Evolutionary conservation across 2,888 invertebrate species (phyloP), one percentile per base, ranked within the genome.

Genomic region (Syrphus vitripennis): DNA sequence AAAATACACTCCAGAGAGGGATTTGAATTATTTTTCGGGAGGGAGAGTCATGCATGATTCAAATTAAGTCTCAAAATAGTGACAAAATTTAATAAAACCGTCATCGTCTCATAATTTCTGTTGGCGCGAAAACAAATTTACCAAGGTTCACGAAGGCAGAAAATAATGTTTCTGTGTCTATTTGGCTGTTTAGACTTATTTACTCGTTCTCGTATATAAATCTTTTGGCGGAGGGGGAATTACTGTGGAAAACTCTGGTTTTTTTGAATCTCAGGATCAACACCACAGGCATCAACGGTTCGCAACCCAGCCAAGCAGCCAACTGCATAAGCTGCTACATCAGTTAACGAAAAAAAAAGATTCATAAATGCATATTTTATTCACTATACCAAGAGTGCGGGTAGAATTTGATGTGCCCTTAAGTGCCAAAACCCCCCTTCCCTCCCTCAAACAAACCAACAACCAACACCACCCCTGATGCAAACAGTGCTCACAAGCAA

Each of bases 201-300:
- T 16, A 5, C 37, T 37, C 14, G 4, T n/a, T n/a, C 12, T 34
- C 0, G 1, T 34, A 3, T 34, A 12, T 4, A 6, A 12, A 21
- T 26, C n/a, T 29, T 29, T 12, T 55, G 55, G 16, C 29, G 5
- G 1, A 29, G 6, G 24, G 1, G 7, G 3, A 50, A 10, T 29
- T 53, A 10, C 16, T 55, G 72, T 59, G 1, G 2, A n/a, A 14
- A 50, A n/a, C 12, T 26, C 3, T 7, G 2, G 29, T n/a, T 42
- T 34, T 61, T 71, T 77, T 59, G 24, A 59, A 26, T 74, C 74
- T n/a, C 29, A 70, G 55, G 71, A 59, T 71, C 48, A 82, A 57
- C 81, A 70, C 10, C 26, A 42, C 2, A 26, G 69, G 45, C 37
- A 34, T 21, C 26, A 26, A 50, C 48, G 16, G 21, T 0, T n/a